These are phyloP conservation scores for Limnothrissa miodon DNA, from an alignment of 2,113 vertebrate species.

Conservation along the genomic window DNA sequence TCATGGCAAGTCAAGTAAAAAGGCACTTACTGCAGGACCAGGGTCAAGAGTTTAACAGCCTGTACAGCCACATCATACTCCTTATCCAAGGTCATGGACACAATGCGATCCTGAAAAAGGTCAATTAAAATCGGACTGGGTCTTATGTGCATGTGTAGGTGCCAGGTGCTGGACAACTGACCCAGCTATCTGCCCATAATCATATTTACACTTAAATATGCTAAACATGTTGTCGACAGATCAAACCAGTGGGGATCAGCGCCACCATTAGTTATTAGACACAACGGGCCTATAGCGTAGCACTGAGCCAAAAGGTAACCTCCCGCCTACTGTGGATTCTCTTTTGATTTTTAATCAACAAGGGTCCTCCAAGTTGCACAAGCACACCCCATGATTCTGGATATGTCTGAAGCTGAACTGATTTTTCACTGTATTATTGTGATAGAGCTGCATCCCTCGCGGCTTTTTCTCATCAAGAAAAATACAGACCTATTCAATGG, in stretches of 20 bases:
- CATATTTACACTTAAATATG: neutral
- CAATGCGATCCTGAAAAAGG: slow-evolving; percentile 87
- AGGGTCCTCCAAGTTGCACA: neutral
- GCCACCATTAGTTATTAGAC: neutral
- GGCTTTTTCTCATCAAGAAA: slow-evolving; percentile 8
- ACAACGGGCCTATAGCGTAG: neutral
- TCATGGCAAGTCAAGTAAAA: neutral
- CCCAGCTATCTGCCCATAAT: neutral
- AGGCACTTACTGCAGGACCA: slow-evolving; percentile 95
- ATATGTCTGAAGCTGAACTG: neutral
- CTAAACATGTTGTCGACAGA: neutral
- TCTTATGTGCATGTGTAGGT: neutral
- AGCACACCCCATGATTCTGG: neutral
- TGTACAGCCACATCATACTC: slow-evolving; percentile 99
- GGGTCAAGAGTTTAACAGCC: slow-evolving; percentile 98
- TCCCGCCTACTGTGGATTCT: neutral
- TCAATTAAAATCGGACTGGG: slow-evolving; percentile 26
- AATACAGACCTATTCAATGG: neutral
- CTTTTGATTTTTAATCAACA: neutral
- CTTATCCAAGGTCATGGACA: slow-evolving; percentile 99
- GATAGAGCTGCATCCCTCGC: neutral
- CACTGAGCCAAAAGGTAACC: neutral
- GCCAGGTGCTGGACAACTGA: neutral
- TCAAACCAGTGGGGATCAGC: neutral
- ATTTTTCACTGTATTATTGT: neutral